phyloP scores from a whole-genome alignment of 2,113 vertebrate species.

The Ia io region DNA sequence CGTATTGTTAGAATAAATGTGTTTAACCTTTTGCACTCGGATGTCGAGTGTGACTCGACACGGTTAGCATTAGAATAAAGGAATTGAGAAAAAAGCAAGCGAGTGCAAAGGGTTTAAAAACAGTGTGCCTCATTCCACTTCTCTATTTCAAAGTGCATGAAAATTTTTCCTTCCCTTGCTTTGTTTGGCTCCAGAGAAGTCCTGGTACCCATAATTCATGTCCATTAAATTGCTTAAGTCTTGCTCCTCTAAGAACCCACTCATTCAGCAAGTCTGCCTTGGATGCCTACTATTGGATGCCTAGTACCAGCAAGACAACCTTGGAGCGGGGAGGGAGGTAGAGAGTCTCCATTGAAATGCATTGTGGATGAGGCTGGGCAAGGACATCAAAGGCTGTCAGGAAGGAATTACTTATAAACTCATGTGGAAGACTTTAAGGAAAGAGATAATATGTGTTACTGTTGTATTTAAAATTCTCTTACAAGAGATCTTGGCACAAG shows the following conservation, averaged over 20 bases:
- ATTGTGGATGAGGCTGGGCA: background rate
- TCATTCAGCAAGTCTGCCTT: background rate
- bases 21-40: no score
- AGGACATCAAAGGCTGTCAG: background rate
- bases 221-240: background rate
- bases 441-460: background rate
- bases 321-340: background rate
- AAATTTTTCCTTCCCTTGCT: background rate
- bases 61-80: no score
- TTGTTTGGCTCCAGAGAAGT: background rate
- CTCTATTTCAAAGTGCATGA: background rate
- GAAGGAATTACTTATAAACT: background rate
- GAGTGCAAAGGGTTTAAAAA: no score
- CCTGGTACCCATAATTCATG: background rate
- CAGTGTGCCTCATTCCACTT: background rate
- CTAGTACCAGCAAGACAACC: background rate
- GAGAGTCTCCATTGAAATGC: background rate
- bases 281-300: background rate
- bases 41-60: no score
- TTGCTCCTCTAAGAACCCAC: background rate
- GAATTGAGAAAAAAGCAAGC: no score
- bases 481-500: slow-evolving; percentile 21
- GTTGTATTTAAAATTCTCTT: background rate
- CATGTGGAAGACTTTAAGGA: background rate
- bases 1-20: slow-evolving; percentile 17